Conservation (phyloP, 1,140 invertebrate genomes). For the Sweltsa coloradensis region DNA sequence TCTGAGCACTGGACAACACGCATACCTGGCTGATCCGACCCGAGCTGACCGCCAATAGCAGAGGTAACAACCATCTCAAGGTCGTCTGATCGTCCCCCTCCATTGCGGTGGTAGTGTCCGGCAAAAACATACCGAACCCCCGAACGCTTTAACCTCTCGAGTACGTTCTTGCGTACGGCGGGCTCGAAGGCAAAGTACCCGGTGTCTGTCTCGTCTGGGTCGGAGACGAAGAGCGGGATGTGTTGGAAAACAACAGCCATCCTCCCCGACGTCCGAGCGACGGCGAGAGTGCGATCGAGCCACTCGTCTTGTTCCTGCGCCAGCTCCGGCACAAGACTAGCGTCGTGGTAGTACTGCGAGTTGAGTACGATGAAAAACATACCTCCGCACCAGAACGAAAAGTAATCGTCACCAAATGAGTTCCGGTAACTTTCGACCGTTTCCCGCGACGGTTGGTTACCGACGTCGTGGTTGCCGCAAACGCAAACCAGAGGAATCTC, state of each 20-base stretch:
- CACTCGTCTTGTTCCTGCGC: slow-evolving; percentile 32
- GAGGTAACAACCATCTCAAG: slow-evolving; percentile 38
- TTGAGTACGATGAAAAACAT: slow-evolving; percentile 42
- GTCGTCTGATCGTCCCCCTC: slow-evolving; percentile 31
- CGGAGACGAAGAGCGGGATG: slow-evolving; percentile 37
- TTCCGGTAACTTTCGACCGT: slow-evolving; percentile 21
- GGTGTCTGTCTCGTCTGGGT: slow-evolving; percentile 24
- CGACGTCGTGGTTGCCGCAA: slow-evolving; percentile 45
- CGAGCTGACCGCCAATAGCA: slow-evolving; percentile 37
- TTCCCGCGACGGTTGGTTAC: slow-evolving; percentile 33
- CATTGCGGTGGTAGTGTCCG: slow-evolving; percentile 43
- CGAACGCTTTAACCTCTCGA: slow-evolving; percentile 31
- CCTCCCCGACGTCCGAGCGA: slow-evolving; percentile 15
- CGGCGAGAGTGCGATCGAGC: slow-evolving; percentile 28
- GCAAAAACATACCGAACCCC: slow-evolving; percentile 39
- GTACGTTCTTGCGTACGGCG: slow-evolving; percentile 25
- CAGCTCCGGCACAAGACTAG: slow-evolving; percentile 23
- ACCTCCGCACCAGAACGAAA: slow-evolving; percentile 38
- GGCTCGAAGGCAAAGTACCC: slow-evolving; percentile 33
- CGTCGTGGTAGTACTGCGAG: slow-evolving; percentile 35
- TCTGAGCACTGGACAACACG: slow-evolving; percentile 32
- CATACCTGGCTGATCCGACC: slow-evolving; percentile 31
- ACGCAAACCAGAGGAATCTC: slow-evolving; percentile 38
- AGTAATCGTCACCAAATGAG: slow-evolving; percentile 39
- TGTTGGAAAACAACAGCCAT: slow-evolving; percentile 41